These are phyloP conservation scores for Hypomecis punctinalis DNA, from an alignment of 2,888 invertebrate genomes.

Conservation along the genomic window DNA sequence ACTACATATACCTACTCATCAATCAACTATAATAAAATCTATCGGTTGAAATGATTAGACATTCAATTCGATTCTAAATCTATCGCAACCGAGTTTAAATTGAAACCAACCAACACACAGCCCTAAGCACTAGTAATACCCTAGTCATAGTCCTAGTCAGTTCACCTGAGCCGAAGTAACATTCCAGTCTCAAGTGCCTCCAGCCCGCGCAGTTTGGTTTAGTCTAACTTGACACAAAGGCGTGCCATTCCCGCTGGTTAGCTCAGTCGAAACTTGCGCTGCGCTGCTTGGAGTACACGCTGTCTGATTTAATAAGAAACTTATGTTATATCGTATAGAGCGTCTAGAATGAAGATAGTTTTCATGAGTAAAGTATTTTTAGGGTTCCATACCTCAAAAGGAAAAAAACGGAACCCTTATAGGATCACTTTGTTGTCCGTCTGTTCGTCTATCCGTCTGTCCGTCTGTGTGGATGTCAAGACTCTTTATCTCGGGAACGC, in stretches of 20 bases:
- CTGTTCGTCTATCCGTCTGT: too few species aligned
- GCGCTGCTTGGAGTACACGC: conserved; percentile 16
- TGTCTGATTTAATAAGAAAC: conserved; percentile 22
- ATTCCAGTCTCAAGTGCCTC: conserved; percentile 38
- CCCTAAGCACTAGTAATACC: background rate
- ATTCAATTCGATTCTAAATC: conserved; percentile 18
- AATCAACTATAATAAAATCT: conserved; percentile 5
- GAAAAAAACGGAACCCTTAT: too few species aligned
- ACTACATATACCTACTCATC: too few species aligned
- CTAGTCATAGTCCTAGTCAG: conserved; percentile 6
- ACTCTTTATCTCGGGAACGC: too few species aligned
- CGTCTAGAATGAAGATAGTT: too few species aligned
- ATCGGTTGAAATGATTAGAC: conserved; percentile 19
- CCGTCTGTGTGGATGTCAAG: too few species aligned
- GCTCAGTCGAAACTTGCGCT: conserved; percentile 46
- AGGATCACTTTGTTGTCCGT: too few species aligned
- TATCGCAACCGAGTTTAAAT: conserved; percentile 7
- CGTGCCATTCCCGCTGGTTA: conserved; percentile 66
- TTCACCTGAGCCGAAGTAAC: conserved; percentile 29
- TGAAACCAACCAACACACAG: conserved; percentile 11
- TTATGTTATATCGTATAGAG: background rate
- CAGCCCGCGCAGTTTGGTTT: conserved; percentile 41
- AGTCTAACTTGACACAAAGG: conserved; percentile 64
- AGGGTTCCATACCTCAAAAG: too few species aligned
- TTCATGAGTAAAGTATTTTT: too few species aligned